Evolutionary conservation across 2,888 invertebrate species (phyloP).

Genomic region (Erebia palarica): DNA sequence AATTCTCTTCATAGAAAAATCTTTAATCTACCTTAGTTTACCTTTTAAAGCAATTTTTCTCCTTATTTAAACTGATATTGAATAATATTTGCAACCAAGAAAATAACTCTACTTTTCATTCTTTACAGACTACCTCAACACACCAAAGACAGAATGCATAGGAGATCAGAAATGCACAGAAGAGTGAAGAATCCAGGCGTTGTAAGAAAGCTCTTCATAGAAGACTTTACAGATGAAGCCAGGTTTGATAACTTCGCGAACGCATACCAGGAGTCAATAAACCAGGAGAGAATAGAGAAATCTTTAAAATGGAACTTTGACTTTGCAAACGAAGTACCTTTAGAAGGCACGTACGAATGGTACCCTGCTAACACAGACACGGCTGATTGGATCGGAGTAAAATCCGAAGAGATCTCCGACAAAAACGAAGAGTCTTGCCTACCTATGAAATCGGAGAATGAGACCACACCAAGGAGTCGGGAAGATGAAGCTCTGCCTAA

Average conservation of each 20-base stretch:
- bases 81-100: not conserved
- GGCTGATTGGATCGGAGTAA: constrained; percentile 51
- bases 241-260: constrained; percentile 57
- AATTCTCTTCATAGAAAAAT: too few species aligned
- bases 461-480: constrained; percentile 55
- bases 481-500: constrained; percentile 42
- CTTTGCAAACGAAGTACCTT: constrained; percentile 71
- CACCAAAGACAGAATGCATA: constrained; percentile 57
- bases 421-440: constrained; percentile 39
- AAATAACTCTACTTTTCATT: constrained; percentile 35
- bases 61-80: too few species aligned
- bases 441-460: constrained; percentile 49
- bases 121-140: constrained; percentile 58
- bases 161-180: constrained; percentile 55
- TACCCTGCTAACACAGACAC: constrained; percentile 41
- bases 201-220: constrained; percentile 66
- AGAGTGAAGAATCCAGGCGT: constrained; percentile 55
- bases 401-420: constrained; percentile 35
- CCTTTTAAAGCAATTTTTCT: too few species aligned
- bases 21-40: too few species aligned
- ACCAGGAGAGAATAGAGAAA: constrained; percentile 53
- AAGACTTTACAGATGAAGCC: constrained; percentile 55
- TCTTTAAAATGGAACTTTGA: constrained; percentile 81
- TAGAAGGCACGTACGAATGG: constrained; percentile 78
- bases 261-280: constrained; percentile 53